Conservation (phyloP, 2,797 vertebrate species). For the Eospalax fontanierii region DNA sequence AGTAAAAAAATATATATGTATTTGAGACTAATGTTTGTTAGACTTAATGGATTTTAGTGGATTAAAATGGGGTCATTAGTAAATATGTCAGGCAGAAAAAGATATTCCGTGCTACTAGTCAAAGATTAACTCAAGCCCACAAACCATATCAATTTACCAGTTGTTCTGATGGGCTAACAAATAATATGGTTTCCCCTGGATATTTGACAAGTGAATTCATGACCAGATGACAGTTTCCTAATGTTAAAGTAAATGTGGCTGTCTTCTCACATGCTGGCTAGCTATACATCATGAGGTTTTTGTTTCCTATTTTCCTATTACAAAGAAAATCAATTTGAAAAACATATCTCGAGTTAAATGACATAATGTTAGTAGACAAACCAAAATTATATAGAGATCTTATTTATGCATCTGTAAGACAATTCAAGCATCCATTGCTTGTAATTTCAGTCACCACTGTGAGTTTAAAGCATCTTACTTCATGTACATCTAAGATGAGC, state of each 20-base stretch:
- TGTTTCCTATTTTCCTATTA: too few species aligned
- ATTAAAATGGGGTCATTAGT: conserved; percentile 87
- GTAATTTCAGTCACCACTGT: background rate
- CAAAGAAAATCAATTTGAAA: conserved; percentile 11
- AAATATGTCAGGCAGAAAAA: conserved; percentile 80
- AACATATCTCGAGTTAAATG: background rate
- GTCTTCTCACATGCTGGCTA: background rate
- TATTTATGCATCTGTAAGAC: background rate
- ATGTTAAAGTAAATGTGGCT: background rate
- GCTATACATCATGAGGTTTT: conserved; percentile 8
- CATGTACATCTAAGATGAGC: background rate
- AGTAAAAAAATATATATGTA: conserved; percentile 80
- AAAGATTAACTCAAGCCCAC: conserved; percentile 82
- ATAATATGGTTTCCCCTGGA: conserved; percentile 21
- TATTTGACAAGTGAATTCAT: background rate
- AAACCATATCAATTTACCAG: conserved; percentile 52
- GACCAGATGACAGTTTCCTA: conserved; percentile 42
- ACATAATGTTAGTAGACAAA: background rate
- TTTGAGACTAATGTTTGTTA: conserved; percentile 75
- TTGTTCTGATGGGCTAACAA: conserved; percentile 65
- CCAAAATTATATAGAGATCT: background rate
- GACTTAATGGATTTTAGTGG: conserved; percentile 84
- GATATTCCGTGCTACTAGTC: conserved; percentile 76
- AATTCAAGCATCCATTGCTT: background rate
- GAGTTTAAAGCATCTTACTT: background rate